phyloP scores from a whole-genome alignment of 1,140 invertebrate genomes.

The Lithobius niger region DNA sequence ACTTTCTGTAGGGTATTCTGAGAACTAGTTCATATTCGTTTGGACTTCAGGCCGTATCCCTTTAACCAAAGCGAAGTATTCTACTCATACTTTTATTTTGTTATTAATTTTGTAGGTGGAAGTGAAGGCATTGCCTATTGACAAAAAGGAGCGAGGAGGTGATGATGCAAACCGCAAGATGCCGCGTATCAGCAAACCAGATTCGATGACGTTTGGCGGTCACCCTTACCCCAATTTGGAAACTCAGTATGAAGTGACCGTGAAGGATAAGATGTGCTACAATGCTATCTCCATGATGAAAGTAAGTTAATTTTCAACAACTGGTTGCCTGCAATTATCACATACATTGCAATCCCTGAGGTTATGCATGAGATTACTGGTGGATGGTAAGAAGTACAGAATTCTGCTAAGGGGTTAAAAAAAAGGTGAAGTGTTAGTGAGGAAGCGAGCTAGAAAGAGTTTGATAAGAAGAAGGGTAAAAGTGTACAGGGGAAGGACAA shows the following conservation, averaged over 20 bases:
- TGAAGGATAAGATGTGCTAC: constrained; percentile 83
- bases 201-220: constrained; percentile 54
- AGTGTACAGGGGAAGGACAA: too few relatives aligned
- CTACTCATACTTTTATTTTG: constrained; percentile 15
- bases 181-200: constrained; percentile 43
- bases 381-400: too few relatives aligned
- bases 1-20: too few relatives aligned
- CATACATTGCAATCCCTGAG: not conserved
- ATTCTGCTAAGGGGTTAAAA: too few relatives aligned
- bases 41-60: too few relatives aligned
- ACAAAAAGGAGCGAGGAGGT: constrained; percentile 36
- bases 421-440: too few relatives aligned
- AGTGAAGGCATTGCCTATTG: constrained; percentile 54
- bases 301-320: constrained; percentile 28
- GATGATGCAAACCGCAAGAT: constrained; percentile 31
- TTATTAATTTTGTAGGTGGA: constrained; percentile 40
- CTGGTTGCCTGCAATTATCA: not conserved
- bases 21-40: too few relatives aligned
- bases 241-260: constrained; percentile 69
- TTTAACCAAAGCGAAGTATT: too few relatives aligned
- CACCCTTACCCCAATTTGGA: constrained; percentile 51
- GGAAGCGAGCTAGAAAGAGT: too few relatives aligned
- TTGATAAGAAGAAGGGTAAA: too few relatives aligned
- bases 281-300: constrained; percentile 90
- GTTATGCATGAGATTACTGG: too few relatives aligned